A percentile compares a stretch with the other conserved stretches of the same genome.
These are phyloP conservation scores for Bos taurus DNA, from an alignment of 2,113 vertebrate species.

Conservation along the genomic window DNA sequence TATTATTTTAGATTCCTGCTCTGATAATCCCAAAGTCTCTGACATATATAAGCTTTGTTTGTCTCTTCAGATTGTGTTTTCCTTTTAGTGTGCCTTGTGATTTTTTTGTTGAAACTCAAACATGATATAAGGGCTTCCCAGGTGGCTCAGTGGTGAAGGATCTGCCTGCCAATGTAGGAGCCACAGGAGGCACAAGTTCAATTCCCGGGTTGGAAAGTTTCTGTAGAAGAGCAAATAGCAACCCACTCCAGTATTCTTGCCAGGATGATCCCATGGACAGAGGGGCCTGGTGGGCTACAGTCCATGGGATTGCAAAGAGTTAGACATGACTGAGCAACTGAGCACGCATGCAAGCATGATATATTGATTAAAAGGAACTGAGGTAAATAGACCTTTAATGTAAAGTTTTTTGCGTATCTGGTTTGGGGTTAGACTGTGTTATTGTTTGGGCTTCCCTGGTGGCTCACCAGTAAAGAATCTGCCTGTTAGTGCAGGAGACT, in stretches of 20 bases:
- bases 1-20: neutral
- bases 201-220: neutral
- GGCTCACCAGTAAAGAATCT: neutral
- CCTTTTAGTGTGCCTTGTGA: neutral
- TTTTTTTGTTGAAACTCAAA: neutral
- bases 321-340: neutral
- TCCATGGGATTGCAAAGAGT: neutral
- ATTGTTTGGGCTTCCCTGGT: neutral
- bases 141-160: neutral
- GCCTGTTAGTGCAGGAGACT: neutral
- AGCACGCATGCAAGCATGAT: neutral
- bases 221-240: neutral
- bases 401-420: neutral
- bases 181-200: neutral
- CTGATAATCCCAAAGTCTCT: neutral
- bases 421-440: neutral
- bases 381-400: neutral
- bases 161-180: neutral
- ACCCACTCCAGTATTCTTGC: neutral
- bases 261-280: neutral
- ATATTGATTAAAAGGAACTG: neutral
- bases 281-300: neutral
- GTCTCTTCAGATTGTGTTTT: neutral
- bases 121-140: neutral
- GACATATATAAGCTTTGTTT: neutral